Base-by-base conservation (phyloP, 2,888 invertebrate species). In the Caenorhabditis sp. region DNA sequence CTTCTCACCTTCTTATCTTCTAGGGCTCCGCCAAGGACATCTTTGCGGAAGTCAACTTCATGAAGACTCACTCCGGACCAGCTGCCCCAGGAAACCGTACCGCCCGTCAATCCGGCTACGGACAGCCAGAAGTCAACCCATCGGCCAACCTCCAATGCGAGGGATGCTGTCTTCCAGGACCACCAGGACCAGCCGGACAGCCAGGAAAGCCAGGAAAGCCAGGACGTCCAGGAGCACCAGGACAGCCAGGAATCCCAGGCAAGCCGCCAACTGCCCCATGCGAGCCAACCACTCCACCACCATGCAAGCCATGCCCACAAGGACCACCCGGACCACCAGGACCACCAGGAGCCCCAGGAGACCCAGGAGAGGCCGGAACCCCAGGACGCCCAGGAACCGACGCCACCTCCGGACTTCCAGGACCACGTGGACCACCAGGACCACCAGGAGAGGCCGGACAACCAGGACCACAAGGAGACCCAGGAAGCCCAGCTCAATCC, bases 11-110 rank as follows among this genome's bases (percentile, higher is more conserved):
- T 75, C 22, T 24, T 12, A n/a, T 58, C 12, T 82, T 87, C 61
- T 83, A 90, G 89, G 90, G 90, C 72, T 90, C 90, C 38, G 90
- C 90, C 49, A 90, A 90, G 86, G 90, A 90, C 82, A 90, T 90
- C 80, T 90, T 86, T 82, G 87, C 88, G 49, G 90, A 90, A 68
- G 90, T 90, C 54, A 89, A 88, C 83, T 88, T 89, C 80, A 88
- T 90, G 88, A 90, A 90, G 80, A 76, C 84, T 22, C 77, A 83
- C 49, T 73, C 80, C 28, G 85, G 85, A 24, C 88, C 89, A 64
- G 83, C 81, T 19, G 87, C 84, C 28, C 86, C 89, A 44, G 74
- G 82, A 59, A 90, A 90, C 87, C 82, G 90, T 73, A 90, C 90
- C 26, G 87, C 87, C 54, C 87, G 90, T 84, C 90, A 90, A 74